Percentiles rank a stretch among this genome's conserved stretches.
These are phyloP conservation scores for Heloderma charlesbogerti DNA, from an alignment of 2,113 vertebrate genomes.

Conservation along the genomic window DNA sequence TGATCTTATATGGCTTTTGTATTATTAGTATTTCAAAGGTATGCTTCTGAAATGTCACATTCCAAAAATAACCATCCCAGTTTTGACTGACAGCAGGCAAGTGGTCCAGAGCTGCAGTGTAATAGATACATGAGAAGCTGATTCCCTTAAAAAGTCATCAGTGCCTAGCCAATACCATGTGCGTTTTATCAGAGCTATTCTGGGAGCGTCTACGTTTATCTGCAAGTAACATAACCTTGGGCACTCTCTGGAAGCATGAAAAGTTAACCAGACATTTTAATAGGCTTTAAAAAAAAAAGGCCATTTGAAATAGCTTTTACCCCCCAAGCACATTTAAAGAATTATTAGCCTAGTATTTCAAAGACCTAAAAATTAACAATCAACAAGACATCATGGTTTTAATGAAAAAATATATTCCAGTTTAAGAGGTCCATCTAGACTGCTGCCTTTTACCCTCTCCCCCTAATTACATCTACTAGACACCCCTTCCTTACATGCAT, in stretches of 20 bases:
- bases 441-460: not conserved
- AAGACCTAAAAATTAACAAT: conserved; percentile 22
- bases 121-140: conserved; percentile 89
- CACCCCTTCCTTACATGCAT: conserved; percentile 8
- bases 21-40: conserved; percentile 74
- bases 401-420: conserved; percentile 4
- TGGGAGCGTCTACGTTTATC: conserved; percentile 83
- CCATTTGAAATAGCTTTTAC: conserved; percentile 24
- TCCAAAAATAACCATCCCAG: conserved; percentile 87
- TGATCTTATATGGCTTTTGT: conserved; percentile 75
- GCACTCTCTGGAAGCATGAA: conserved; percentile 59
- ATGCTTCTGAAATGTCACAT: conserved; percentile 84
- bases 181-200: conserved; percentile 96
- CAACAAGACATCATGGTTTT: conserved; percentile 8
- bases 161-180: conserved; percentile 81
- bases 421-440: not conserved
- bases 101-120: conserved; percentile 89
- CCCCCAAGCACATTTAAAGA: conserved; percentile 5
- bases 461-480: not conserved
- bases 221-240: conserved; percentile 85
- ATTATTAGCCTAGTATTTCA: not conserved
- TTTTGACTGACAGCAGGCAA: conserved; percentile 95
- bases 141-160: conserved; percentile 99
- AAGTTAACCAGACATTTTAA: conserved; percentile 63
- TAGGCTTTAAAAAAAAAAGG: conserved; percentile 25